Evolutionary conservation across 64 coral and sea anemone genomes (phyloP), one percentile per base, ranked within the genome.

Genomic region (Platygyra sinensis): DNA sequence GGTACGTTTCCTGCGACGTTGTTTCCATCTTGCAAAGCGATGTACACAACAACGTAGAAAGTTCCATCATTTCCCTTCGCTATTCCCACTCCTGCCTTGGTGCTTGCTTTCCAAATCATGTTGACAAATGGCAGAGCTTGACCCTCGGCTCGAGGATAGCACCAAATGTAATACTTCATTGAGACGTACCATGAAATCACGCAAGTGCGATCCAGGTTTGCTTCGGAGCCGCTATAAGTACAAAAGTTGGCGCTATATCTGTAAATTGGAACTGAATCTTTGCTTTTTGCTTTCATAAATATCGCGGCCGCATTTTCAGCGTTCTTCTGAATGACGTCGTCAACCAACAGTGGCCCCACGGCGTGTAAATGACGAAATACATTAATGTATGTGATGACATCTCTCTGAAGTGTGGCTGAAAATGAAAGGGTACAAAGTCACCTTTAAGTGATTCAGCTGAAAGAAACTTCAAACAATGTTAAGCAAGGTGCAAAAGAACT

Each of bases 361-460:
- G 91, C 87, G n/a, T 97, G 95, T 25, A 97, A 78, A 79, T 94
- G 91, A 78, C 95, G 95, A 75, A 97, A 90, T 24, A 93, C 95
- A 38, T 97, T 97, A 3, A 94, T 76, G 77, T 87, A 91, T 24
- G 91, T 90, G 0, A 97, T 33, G 16, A 97, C 87, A 46, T 93
- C 76, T 36, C 78, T 87, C 49, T 97, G 82, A 10, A 91, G 28
- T 0, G 95, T 91, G 8, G 74, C 90, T 92, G 27, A 51, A 72
- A 85, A 57, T 57, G 1, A 1, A n/a, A 50, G 27, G 31, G 10
- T 62, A 8, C 9, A 57, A 57, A 57, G 15, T 57, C 15, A 57
- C 15, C 54, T 57, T 57, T 9, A 57, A 57, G 15, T 57, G 54
- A 12, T 0, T 4, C 42, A 46, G 15, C 54, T 12, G 15, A 16